Evolutionary conservation across 2,888 invertebrate genomes (phyloP).

Genomic region (Drosophila sordidula): DNA sequence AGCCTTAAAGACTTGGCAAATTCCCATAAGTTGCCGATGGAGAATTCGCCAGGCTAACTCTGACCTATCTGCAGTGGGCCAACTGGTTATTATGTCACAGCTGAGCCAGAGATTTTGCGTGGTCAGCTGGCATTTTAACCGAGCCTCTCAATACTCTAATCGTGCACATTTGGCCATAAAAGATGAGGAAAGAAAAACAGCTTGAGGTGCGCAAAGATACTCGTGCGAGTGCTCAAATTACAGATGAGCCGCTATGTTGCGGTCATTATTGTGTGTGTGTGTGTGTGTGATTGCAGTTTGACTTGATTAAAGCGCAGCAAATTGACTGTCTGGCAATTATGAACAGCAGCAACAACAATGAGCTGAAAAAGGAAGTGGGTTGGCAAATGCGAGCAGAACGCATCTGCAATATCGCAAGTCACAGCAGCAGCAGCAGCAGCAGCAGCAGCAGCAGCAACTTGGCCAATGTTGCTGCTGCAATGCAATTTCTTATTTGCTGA

Average conservation of each 20-base stretch:
- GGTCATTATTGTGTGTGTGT: slow-evolving; percentile 32
- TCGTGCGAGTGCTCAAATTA: slow-evolving; percentile 52
- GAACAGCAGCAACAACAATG: slow-evolving; percentile 27
- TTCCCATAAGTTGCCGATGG: not conserved
- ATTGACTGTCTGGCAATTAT: slow-evolving; percentile 53
- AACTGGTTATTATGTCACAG: slow-evolving; percentile 56
- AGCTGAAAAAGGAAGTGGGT: slow-evolving; percentile 67
- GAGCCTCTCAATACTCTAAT: slow-evolving; percentile 31
- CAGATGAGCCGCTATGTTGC: slow-evolving; percentile 52
- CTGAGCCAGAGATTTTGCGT: slow-evolving; percentile 19
- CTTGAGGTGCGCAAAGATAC: slow-evolving; percentile 25
- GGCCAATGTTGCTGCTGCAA: slow-evolving; percentile 14
- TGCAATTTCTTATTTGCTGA: slow-evolving; percentile 60
- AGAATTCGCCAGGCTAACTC: slow-evolving; percentile 25
- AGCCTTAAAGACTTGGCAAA: not conserved
- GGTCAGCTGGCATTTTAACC: slow-evolving; percentile 47
- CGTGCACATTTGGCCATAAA: slow-evolving; percentile 46
- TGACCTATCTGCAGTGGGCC: slow-evolving; percentile 46
- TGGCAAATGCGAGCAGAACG: slow-evolving; percentile 53
- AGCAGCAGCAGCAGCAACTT: slow-evolving; percentile 8
- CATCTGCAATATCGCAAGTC: slow-evolving; percentile 67
- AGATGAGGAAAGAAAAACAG: slow-evolving; percentile 9
- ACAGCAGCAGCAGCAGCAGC: slow-evolving; percentile 24
- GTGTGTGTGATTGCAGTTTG: slow-evolving; percentile 30
- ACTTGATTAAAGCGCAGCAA: slow-evolving; percentile 54